phyloP scores from a whole-genome alignment of 2,113 vertebrate genomes.

The Zapornia atra region DNA sequence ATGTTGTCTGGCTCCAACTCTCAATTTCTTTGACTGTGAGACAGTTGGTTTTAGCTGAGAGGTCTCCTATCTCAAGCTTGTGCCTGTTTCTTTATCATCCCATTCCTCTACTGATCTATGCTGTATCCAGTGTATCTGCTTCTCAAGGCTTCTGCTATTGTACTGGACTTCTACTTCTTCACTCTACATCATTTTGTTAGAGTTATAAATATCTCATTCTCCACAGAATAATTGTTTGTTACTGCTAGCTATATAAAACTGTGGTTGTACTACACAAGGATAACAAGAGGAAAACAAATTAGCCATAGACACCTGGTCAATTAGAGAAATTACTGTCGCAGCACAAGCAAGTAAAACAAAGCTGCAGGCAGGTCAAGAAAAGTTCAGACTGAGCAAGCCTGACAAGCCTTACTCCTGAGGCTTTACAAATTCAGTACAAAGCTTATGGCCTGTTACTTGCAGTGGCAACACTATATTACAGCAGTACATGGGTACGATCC shows the following conservation, averaged over 20 bases:
- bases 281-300: conserved; percentile 2
- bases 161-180: not conserved
- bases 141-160: not conserved
- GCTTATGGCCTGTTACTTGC: not conserved
- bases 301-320: not conserved
- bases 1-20: not conserved
- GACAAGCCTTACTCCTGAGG: not conserved
- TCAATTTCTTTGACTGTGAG: not conserved
- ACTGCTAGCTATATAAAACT: not conserved
- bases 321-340: not conserved
- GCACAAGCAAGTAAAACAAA: not conserved
- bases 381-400: not conserved
- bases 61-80: not conserved
- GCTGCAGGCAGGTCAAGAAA: not conserved
- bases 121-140: not conserved
- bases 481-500: not conserved
- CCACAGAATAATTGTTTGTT: not conserved
- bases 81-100: not conserved
- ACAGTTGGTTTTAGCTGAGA: not conserved
- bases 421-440: not conserved
- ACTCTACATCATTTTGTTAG: not conserved
- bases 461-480: rapidly evolving
- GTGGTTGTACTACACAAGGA: not conserved
- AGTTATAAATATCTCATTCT: not conserved
- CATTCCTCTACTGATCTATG: too few species aligned